Evolutionary conservation across 2,888 invertebrate genomes (phyloP).

Genomic region (Cephus runcator): DNA sequence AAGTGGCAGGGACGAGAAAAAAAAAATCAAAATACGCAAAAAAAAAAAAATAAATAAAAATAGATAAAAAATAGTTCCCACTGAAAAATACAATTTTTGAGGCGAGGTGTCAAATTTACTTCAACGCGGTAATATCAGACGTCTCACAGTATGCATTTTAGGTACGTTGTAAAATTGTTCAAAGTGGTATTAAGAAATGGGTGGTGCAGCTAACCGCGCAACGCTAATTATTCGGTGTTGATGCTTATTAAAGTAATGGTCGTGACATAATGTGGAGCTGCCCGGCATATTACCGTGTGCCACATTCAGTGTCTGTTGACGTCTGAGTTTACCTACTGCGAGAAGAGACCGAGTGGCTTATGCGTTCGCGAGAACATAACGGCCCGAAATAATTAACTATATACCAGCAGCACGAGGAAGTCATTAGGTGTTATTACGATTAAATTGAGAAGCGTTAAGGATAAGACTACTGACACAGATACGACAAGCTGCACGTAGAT

Average conservation of each 20-base stretch:
- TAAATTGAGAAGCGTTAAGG: conserved; percentile 31
- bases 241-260: conserved; percentile 45
- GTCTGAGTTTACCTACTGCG: not conserved
- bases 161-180: not conserved
- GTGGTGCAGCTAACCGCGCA: not conserved
- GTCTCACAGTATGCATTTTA: not conserved
- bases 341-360: not conserved
- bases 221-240: conserved; percentile 39
- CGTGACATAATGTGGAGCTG: conserved; percentile 27
- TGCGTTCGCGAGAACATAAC: conserved; percentile 38
- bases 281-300: conserved; percentile 23
- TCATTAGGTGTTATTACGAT: conserved; percentile 45
- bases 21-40: not conserved
- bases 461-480: conserved; percentile 14
- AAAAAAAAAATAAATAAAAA: not conserved
- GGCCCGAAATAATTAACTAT: conserved; percentile 47
- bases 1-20: not conserved
- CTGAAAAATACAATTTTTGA: no score
- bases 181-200: not conserved
- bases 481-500: no score
- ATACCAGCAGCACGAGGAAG: conserved; percentile 22
- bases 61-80: no score
- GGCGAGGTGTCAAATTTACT: not conserved
- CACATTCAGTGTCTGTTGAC: conserved; percentile 25
- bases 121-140: not conserved